Base-by-base conservation (phyloP, 1,140 invertebrate genomes). In the Pseudachorutes palmiensis region DNA sequence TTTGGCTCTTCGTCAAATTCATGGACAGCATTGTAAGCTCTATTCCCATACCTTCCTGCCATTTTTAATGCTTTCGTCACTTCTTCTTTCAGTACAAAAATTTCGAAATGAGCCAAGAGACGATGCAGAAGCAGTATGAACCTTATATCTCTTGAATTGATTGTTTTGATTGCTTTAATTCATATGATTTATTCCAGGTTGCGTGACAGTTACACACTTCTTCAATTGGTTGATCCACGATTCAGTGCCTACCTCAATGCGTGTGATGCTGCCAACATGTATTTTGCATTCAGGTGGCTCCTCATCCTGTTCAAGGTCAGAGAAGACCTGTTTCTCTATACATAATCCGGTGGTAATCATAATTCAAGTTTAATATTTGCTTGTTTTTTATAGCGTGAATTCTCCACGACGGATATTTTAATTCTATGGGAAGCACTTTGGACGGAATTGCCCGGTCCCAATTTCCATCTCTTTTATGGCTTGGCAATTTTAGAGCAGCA, bases 1-100 rank as follows among this genome's bases (percentile, higher is more conserved):
- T 99, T 83, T 99, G 97, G 97, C 97, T 94, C 79, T 99, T 99
- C 81, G 94, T 93, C 62, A 94, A 93, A n/a, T 93, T 98, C 70
- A 98, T 99, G 94, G 86, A 98, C 65, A 87, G 86, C 82, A 87
- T 97, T 77, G 92, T 94, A 79, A 85, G 82, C 83, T 64, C 59
- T 48, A 70, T 64, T 66, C 36, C 28, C n/a, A n/a, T n/a, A n/a
- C n/a, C n/a, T n/a, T n/a, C n/a, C n/a, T n/a, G n/a, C n/a, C n/a
- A n/a, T n/a, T n/a, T n/a, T 49, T 41, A 55, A 70, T 33, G 68
- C 63, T 71, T 70, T 55, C 66, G 36, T 60, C 70, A 74, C 70
- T 72, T 67, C 69, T 66, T 72, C 73, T 81, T 81, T 67, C 76
- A 94, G 91, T 84, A 85, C 74, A 82, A 83, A n/a, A 99, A 98